Base-by-base conservation (phyloP, 2,888 invertebrate species). In the Auanema freiburgensis region DNA sequence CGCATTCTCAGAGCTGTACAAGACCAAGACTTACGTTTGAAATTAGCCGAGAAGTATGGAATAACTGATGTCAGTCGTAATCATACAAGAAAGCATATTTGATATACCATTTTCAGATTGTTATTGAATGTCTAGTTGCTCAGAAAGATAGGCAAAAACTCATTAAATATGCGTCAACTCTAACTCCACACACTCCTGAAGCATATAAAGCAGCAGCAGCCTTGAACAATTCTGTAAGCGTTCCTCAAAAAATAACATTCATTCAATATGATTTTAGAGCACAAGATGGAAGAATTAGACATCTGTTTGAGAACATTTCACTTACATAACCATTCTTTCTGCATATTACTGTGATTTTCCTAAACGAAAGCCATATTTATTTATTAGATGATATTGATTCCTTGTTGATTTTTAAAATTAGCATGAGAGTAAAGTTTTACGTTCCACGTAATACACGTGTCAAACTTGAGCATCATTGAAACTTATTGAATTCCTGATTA, bases 161-260 rank as follows among this genome's bases (percentile, higher is more conserved):
- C 18, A 62, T 71, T 33, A 61, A 66, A 2, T 73, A 72, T 50
- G 56, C 75, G 10, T 65, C 66, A 51, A 69, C 64, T 11, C 65
- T 79, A 53, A 71, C 69, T 10, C 71, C 77, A 6, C 69, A 76
- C 56, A 67, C 78, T n/a, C 71, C 69, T 10, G 77, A 78, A 23
- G 69, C 76, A 12, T 72, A 72, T 63, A 78, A 79, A 59, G 78
- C 78, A 12, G 58, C 67, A 1, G 66, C 68, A 1, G 72, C 74
- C 14, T 65, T 79, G 42, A 74, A 75, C 23, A 79, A 78, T 59
- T 59, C 76, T 44, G 76, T 76, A 50, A 58, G 43, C 4, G 6
- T 55, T 49, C 43, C 8, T 41, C 6, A 23, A 6, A 10, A 8
- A 21, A 21, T 53, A 10, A 10, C 8, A 52, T 53, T 25, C 33